Percentiles rank a stretch among this genome's conserved stretches.
phyloP scores from a whole-genome alignment of 2,888 invertebrate species.

The Branchellion lobata region DNA sequence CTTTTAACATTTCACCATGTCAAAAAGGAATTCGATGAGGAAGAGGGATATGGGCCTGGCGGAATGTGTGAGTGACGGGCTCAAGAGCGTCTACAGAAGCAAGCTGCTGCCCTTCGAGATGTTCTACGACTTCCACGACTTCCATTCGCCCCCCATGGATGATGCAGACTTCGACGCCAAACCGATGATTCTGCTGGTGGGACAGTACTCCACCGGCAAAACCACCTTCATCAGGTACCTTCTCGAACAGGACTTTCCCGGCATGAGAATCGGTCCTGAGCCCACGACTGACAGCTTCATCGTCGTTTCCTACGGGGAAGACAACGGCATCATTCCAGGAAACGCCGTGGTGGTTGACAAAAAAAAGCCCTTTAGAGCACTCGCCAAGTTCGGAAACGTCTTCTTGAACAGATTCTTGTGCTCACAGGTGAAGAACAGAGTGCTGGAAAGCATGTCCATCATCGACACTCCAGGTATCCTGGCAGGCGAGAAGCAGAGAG shows the following conservation, averaged over 20 bases:
- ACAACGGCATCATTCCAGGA: constrained; percentile 84
- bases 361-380: constrained; percentile 88
- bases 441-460: constrained; percentile 89
- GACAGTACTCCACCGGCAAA: constrained; percentile 97
- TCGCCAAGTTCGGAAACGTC: constrained; percentile 93
- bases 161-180: constrained; percentile 98
- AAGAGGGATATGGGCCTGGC: constrained; percentile 65
- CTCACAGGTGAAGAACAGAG: constrained; percentile 83
- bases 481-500: constrained; percentile 91
- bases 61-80: constrained; percentile 87
- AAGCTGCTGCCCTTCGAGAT: constrained; percentile 61
- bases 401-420: constrained; percentile 96
- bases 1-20: too few relatives aligned
- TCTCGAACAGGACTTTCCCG: constrained; percentile 84
- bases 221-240: constrained; percentile 69
- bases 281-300: constrained; percentile 99
- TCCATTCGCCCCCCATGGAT: constrained; percentile 63
- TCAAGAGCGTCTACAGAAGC: constrained; percentile 70
- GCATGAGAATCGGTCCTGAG: constrained; percentile 96
- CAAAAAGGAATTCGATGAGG: constrained; percentile 46
- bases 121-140: constrained; percentile 62
- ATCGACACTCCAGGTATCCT: constrained; percentile 90
- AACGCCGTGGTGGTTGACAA: constrained; percentile 99
- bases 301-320: constrained; percentile 89
- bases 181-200: constrained; percentile 94